Percentiles rank a stretch among this genome's conserved stretches.
These are phyloP conservation scores for Tinamus guttatus DNA, from an alignment of 2,113 vertebrate species.

Conservation along the genomic window DNA sequence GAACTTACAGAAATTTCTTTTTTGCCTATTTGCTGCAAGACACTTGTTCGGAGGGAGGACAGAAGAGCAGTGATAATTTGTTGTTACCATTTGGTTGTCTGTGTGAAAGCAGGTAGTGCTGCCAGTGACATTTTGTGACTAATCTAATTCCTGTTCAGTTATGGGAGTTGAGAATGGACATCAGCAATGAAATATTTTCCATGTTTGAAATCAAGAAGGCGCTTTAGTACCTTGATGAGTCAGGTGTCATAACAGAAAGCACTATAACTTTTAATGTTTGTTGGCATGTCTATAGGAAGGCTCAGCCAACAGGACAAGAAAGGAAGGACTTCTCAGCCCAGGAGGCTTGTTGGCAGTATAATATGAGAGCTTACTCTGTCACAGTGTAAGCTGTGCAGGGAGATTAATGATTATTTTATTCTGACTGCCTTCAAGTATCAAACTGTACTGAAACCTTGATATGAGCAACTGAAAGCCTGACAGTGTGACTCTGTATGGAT, in stretches of 20 bases:
- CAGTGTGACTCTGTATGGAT: not conserved
- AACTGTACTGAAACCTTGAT: not conserved
- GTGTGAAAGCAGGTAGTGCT: constrained; percentile 4
- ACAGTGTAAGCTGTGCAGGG: not conserved
- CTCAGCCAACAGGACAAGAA: constrained; percentile 52
- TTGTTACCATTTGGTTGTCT: constrained; percentile 5
- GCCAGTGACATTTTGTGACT: constrained; percentile 26
- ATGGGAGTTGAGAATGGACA: not conserved
- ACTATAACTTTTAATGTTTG: constrained; percentile 45
- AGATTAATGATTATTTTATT: constrained; percentile 56
- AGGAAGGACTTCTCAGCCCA: constrained; percentile 33
- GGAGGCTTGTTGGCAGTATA: constrained; percentile 41
- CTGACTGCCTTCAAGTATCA: not conserved
- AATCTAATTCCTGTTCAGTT: not conserved
- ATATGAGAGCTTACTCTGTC: constrained; percentile 37
- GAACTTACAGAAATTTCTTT: not conserved
- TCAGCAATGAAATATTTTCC: constrained; percentile 20
- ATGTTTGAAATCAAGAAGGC: not conserved
- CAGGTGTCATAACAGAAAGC: constrained; percentile 27
- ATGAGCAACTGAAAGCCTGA: not conserved
- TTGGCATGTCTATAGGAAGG: constrained; percentile 16
- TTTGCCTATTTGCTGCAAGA: not conserved
- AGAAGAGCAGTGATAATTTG: not conserved
- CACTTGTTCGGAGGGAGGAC: not conserved
- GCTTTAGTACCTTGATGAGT: constrained; percentile 46